Evolutionary conservation across 2,797 vertebrate species (phyloP), one percentile per base, ranked within the genome.

Genomic region (Gymnoscopelus braueri): DNA sequence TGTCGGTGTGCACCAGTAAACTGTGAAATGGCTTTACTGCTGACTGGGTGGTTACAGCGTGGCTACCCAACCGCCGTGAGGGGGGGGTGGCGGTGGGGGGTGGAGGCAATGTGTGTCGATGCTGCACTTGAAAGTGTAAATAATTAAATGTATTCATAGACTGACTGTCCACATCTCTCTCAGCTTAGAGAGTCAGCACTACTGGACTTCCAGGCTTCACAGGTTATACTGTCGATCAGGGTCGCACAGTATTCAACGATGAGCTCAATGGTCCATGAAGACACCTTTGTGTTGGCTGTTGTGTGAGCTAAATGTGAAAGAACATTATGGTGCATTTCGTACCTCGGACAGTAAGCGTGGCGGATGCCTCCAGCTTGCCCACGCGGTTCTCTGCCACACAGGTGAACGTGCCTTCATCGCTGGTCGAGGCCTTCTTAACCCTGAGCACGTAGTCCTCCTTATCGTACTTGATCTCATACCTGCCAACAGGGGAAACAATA

Each of bases 311-410:
- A 71, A 72, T 60, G 65, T 53, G 3, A 60, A 63, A 65, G 65
- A 65, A 63, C 6, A 59, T 35, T 14, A 52, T 29, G n/a, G 0
- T 1, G 19, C 23, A 0, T 14, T 15, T 82, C 94, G 91, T 90
- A 99, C 98, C 98, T 96, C 97, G 91, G 75, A 99, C 98, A 11
- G 96, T 98, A 63, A 99, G 96, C 0, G 95, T 94, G 5, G 97
- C 97, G 0, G 96, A 93, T 8, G 97, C 95, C 80, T 99, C 98
- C 71, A 96, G 94, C 83, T 98, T 99, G 19, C 98, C 98, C 59
- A 99, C 98, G 0, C 97, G 95, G 77, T 99, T 99, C 85, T 99
- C 98, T 0, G 96, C 96, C 70, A 98, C 93, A 44, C 98, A 99
- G 65, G 94, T 95, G 78, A 95, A 99, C 1, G 94, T 95, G 47